Conservation (phyloP, 2,113 vertebrate species). For the Bos javanicus region DNA sequence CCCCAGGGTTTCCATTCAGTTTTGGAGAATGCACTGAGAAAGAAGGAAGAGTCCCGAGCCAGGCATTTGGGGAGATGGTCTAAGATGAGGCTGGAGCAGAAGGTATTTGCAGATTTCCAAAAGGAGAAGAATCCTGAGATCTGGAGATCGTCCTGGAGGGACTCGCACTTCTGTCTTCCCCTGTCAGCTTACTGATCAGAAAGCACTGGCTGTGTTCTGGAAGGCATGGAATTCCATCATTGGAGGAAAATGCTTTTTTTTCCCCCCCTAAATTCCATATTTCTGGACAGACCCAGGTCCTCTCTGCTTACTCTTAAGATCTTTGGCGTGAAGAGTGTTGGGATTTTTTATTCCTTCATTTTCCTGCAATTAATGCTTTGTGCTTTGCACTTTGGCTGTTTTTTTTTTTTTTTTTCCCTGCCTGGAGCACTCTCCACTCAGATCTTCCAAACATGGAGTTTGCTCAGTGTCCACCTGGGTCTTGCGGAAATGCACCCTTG, state of each 20-base stretch:
- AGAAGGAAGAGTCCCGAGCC: background rate
- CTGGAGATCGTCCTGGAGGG: fast-evolving
- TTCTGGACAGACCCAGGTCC: background rate
- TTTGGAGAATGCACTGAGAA: background rate
- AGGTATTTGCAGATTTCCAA: background rate
- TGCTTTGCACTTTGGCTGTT: background rate
- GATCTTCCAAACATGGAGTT: background rate
- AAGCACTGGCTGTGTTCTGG: background rate
- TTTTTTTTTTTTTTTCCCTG: background rate
- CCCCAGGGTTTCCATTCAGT: background rate
- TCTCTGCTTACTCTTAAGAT: background rate
- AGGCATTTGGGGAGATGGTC: background rate
- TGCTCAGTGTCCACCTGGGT: too few relatives aligned
- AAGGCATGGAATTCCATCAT: background rate
- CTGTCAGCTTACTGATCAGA: background rate
- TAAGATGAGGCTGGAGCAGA: background rate
- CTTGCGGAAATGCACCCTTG: background rate
- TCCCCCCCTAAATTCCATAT: background rate
- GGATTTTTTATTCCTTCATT: background rate
- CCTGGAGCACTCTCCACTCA: too few relatives aligned
- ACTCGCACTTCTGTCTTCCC: fast-evolving
- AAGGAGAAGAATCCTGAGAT: background rate
- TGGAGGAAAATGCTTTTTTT: background rate
- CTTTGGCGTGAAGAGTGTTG: fast-evolving
- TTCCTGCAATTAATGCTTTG: background rate